A percentile compares a stretch with the other conserved stretches of the same genome.
phyloP scores from a whole-genome alignment of 2,113 vertebrate genomes.

The Eulemur macaco region DNA sequence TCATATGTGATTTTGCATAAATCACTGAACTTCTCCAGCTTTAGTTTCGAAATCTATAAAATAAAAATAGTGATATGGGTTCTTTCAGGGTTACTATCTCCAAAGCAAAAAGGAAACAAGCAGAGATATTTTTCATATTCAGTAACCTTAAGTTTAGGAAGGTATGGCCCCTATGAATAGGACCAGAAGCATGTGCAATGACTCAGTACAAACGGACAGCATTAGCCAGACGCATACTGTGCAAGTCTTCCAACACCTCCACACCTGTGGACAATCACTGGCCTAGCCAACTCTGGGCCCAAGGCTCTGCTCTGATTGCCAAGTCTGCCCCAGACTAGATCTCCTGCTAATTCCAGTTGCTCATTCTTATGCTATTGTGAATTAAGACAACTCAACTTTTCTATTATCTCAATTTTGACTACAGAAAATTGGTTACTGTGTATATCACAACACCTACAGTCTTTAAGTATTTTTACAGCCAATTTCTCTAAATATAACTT shows the following conservation, averaged over 20 bases:
- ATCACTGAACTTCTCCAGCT: constrained; percentile 34
- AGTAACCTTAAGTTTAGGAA: constrained; percentile 21
- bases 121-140: background rate
- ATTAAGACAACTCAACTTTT: constrained; percentile 8
- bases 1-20: background rate
- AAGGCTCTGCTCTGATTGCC: background rate
- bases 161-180: background rate
- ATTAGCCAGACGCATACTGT: background rate
- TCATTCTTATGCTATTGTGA: background rate
- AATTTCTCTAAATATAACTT: constrained; percentile 4
- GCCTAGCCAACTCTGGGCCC: background rate
- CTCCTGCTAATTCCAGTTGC: background rate
- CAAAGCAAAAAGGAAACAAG: constrained; percentile 3
- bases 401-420: background rate
- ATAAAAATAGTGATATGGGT: constrained; percentile 5
- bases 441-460: background rate
- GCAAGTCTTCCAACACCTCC: background rate
- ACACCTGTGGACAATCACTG: background rate
- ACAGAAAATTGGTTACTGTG: background rate
- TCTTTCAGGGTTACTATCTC: background rate
- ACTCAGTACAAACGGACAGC: background rate
- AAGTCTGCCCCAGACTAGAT: background rate
- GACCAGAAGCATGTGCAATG: background rate
- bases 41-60: constrained; percentile 18
- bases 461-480: background rate